Base-by-base conservation (phyloP, 2,888 invertebrate genomes). In the Leucophenga montana region DNA sequence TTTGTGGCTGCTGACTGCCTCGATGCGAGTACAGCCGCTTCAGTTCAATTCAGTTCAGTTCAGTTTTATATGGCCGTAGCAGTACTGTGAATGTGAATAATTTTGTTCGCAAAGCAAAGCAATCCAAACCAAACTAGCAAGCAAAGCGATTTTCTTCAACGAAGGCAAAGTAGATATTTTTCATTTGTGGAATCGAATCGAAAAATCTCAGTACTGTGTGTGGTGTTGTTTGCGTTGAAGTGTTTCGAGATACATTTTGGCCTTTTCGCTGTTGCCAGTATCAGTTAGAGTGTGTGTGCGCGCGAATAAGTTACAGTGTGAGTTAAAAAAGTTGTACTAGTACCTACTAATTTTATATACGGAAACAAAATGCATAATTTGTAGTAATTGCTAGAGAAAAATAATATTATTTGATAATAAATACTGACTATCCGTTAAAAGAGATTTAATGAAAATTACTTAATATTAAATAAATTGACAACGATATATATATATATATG, bases 41-140 rank as follows among this genome's bases (percentile, higher is more conserved):
- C 81, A 81, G 81, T 84, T 80, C 77, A 85, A 85, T 81, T 81
- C 85, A 81, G 81, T 81, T 81, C 85, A 81, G 81, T 81, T 81
- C 85, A 84, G 85, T 80, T 82, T 83, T 80, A 85, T 81, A 81
- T 81, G 79, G 82, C 73, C 78, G 75, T 73, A 80, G 76, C 83
- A 83, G 84, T 82, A 83, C 80, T 61, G 62, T 64, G 62, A 46
- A 64, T 64, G 22, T 64, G 62, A 64, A 78, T 79, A 64, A 78
- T 79, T 80, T 80, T 75, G 80, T 83, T 80, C 79, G 79, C 75
- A 78, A 72, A 77, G 77, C 75, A 77, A 72, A 75, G 69, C 64
- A 62, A 73, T 66, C 48, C 66, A 67, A 57, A 62, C 54, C 16
- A 71, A 69, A 71, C 62, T 18, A 53, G 18, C 65, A 70, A 79